Conservation (phyloP, 2,797 vertebrate genomes). For the Gallinago stenura region DNA sequence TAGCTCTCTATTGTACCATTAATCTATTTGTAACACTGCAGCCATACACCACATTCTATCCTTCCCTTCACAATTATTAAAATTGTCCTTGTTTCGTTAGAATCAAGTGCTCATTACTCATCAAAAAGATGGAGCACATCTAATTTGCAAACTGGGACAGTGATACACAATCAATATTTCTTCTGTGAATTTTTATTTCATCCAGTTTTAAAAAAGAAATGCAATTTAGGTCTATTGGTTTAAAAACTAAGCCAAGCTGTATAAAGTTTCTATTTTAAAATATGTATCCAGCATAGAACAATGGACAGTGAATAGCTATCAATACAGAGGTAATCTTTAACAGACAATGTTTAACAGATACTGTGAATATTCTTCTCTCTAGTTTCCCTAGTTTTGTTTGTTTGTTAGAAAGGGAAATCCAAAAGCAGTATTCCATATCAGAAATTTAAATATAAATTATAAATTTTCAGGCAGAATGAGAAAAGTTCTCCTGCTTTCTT, state of each 20-base stretch:
- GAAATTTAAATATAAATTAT: not conserved
- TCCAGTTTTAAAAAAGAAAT: not conserved
- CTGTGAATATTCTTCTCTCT: not conserved
- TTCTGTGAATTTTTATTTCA: not conserved
- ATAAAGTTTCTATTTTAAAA: not conserved
- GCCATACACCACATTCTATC: not conserved
- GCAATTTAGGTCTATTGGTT: not conserved
- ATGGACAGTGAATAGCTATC: not conserved
- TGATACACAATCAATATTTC: not conserved
- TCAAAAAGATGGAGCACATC: not conserved
- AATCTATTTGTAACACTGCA: not conserved
- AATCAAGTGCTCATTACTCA: not conserved
- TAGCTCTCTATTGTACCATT: not conserved
- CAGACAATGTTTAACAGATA: not conserved
- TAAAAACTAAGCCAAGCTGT: not conserved
- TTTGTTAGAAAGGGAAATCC: not conserved
- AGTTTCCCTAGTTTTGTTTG: not conserved
- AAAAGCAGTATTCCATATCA: not conserved
- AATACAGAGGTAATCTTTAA: not conserved
- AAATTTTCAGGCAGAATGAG: not conserved
- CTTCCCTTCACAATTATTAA: not conserved
- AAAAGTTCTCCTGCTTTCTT: not conserved
- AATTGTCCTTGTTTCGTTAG: not conserved
- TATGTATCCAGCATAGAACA: not conserved
- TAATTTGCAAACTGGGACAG: not conserved